Evolutionary conservation across 2,797 vertebrate species (phyloP), one percentile per base, ranked within the genome.

Genomic region (Brachyalestes nurse): DNA sequence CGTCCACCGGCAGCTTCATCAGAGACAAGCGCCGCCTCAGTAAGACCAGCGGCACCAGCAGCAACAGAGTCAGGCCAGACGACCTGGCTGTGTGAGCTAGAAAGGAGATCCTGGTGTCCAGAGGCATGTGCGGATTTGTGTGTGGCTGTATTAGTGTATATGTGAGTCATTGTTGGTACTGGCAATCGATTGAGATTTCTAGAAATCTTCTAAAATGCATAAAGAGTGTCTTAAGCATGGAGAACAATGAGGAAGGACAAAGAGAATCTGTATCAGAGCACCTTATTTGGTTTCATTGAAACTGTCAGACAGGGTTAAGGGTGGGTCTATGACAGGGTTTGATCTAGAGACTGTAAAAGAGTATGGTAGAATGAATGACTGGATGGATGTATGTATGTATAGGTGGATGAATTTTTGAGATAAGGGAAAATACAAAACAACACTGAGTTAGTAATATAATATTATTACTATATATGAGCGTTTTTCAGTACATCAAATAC

Each of bases 11-110:
- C 0, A 86, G 86, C 82, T 96, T 91, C 86, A 88, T 88, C 25
- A 94, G 86, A 2, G 96, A 97, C 89, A 97, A 97, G 67, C 95
- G 95, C 0, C 94, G 96, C 60, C 79, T 95, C 72, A 99, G 97
- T 93, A 98, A 96, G 90, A 90, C 92, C 83, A 98, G 97, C 9
- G 93, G 93, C 0, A 90, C 93, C 88, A 99, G 97, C 88, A 99
- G 97, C 89, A 97, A 95, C 88, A 96, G 97, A 69, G 94, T 94
- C 0, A 93, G 97, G 64, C 94, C 96, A 0, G 96, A 97, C 12
- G 98, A 99, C 84, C 87, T 99, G 78, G 95, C 97, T 0, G 97
- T 99, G 75, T 99, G 93, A 74, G 7, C 8, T 65, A 25, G 49
- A 57, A 17, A 8, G 23, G 0, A 75, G 13, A 51, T 28, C 2